Evolutionary conservation across 2,888 invertebrate genomes (phyloP), one percentile per base, ranked within the genome.

Genomic region (Nipponacmea schrenckii): DNA sequence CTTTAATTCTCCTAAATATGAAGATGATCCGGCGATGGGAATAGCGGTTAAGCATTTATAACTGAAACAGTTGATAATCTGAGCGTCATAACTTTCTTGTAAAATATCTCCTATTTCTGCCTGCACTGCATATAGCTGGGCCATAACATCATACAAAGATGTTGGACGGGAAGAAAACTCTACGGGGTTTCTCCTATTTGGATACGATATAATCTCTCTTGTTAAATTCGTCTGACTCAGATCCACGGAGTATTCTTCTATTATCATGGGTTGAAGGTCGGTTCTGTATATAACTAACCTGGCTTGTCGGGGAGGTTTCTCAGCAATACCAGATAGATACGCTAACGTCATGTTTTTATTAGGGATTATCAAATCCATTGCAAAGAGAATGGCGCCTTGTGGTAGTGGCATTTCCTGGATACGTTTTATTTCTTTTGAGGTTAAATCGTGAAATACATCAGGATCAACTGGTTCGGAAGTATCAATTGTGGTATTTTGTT

Each of bases 251-350:
- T 80, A 81, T 73, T 84, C 84, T 64, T 81, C 79, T 0, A 81
- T 77, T 8, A 65, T 73, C 1, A 82, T 81, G 0, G 75, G 71
- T 5, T 20, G 12, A 24, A 72, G 48, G 46, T 83, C 81, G 10
- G 83, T 82, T 12, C 82, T 75, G 67, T 78, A 80, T 63, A 84
- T 31, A 1, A 81, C 74, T n/a, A 80, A 81, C 17, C 76, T 77
- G 10, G 83, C 83, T 62, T 76, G 70, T 20, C 84, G 74, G 10
- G 67, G 62, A 4, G 83, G 83, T 62, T 78, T 69, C 1, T 46
- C 10, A 17, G 69, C 73, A n/a, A n/a, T n/a, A n/a, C n/a, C n/a
- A n/a, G n/a, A n/a, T n/a, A n/a, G n/a, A n/a, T n/a, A n/a, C n/a
- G n/a, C n/a, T n/a, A n/a, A n/a, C n/a, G n/a, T n/a, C n/a, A n/a